Evolutionary conservation across 2,888 invertebrate genomes (phyloP), one percentile per base, ranked within the genome.

Genomic region (Cancer borealis): DNA sequence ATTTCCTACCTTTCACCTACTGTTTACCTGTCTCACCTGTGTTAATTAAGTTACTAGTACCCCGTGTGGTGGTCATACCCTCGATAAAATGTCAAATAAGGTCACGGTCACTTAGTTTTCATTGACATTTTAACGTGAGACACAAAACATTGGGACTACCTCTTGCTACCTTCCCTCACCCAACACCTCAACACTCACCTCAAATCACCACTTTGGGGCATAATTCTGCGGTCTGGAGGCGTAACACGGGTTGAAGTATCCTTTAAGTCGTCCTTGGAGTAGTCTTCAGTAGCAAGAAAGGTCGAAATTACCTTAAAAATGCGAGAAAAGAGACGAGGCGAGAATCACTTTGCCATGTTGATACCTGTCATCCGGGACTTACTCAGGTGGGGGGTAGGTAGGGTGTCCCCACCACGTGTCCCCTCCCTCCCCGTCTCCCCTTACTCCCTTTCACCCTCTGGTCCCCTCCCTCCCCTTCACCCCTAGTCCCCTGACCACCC

Each of bases 361-460:
- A 89, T 94, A 94, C 94, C 94, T 94, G 94, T 90, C 94, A 94
- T 94, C 94, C 94, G 94, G 94, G 94, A 94, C 94, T 79, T 93
- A 26, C 26, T 46, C 6, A 47, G 45, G 26, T 73, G 54, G 54
- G 49, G 46, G 54, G 54, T 39, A 14, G 54, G 54, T 12, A 14
- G 54, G 54, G 54, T 12, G 54, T 39, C 39, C 39, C 39, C 39
- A 0, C 39, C 39, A 14, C 54, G 54, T n/a, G 26, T 73, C 26
- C 0, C 8, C 73, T 26, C 73, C 73, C 73, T 73, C 73, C 26
- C 73, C 73, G 0, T 66, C 73, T 39, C 39, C 66, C n/a, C 66
- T 66, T 66, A 3, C 84, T 39, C 39, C 39, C 84, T 39, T 39
- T 39, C 60, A 17, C 21, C 26, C 26, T 26, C 39, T 39, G 8